Base-by-base conservation (phyloP, 2,888 invertebrate species). In the Leucoptera coffeella region DNA sequence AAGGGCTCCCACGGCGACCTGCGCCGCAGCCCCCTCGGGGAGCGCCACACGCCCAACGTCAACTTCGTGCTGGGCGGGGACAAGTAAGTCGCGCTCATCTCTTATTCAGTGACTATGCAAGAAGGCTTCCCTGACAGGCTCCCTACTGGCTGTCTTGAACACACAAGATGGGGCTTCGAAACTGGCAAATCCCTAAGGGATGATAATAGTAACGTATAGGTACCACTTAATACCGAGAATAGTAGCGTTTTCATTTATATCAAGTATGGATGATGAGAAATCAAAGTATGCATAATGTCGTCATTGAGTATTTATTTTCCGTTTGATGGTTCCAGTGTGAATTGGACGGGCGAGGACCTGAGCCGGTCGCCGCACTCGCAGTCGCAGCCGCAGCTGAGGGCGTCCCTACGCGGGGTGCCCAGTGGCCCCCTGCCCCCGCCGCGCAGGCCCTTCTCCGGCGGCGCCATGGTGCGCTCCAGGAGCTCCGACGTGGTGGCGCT, bases 51-150 rank as follows among this genome's bases (percentile, higher is more conserved):
- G 31, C 69, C 65, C 8, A 50, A 47, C 22, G 69, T 71, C 21
- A 60, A 67, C 29, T 72, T 72, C 32, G 41, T 60, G 17, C 35
- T 72, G 6, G 72, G 72, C 1, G 72, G 71, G 1, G 71, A 71
- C 29, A 71, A 65, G 67, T 67, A 23, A 53, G 62, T 50, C 11
- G 19, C 10, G 3, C 8, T 17, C n/a, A n/a, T n/a, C n/a, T n/a
- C n/a, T n/a, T n/a, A n/a, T n/a, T n/a, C n/a, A n/a, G n/a, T n/a
- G n/a, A n/a, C n/a, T n/a, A n/a, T n/a, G n/a, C n/a, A 13, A 19
- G 15, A 9, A 11, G 4, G 12, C 14, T 24, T 6, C 12, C 8
- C 15, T 6, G 4, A n/a, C n/a, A n/a, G n/a, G n/a, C n/a, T n/a
- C n/a, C n/a, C n/a, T n/a, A n/a, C n/a, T n/a, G n/a, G n/a, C n/a